Evolutionary conservation across 2,113 vertebrate genomes (phyloP), one percentile per base, ranked within the genome.

Genomic region (Gallinago jamesoni): DNA sequence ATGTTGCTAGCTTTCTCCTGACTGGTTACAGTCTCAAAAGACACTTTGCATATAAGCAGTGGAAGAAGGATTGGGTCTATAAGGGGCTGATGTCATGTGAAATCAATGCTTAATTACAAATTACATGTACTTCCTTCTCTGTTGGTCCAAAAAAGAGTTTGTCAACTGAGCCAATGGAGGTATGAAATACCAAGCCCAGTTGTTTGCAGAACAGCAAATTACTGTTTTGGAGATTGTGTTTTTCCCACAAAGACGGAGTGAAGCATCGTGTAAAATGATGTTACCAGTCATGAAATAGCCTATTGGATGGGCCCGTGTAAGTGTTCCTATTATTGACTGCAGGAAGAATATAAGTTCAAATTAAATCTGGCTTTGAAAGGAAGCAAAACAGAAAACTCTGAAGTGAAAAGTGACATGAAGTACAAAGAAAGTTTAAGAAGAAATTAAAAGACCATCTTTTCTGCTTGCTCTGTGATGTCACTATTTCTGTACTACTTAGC

Each of bases 21-120:
- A n/a, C 67, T 60, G 47, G 21, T 25, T 45, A 23, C 47, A 81
- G 35, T 55, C 55, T 86, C 35, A 63, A n/a, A 87, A 75, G 28
- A 62, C n/a, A 33, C 37, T 52, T 72, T 9, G 6, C 23, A 33
- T 25, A 10, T 43, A 57, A 84, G 60, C 30, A 57, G 9, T 28
- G 28, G 19, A 91, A 96, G 78, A 60, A 84, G n/a, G 63, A 94
- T 82, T 93, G 87, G 76, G 67, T 85, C 90, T 94, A 9, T 59
- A 53, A 50, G 74, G 31, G 15, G 23, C 53, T 89, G 75, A 85
- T 87, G 55, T 80, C 5, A 19, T 76, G 76, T 88, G 62, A 89
- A 96, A 80, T 75, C 62, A 69, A 14, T 41, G 37, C n/a, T 72
- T 86, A 67, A 55, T 72, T 70, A 30, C n/a, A 75, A 41, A 28